Percentiles rank a stretch among this genome's conserved stretches.
These are phyloP conservation scores for Cryptocheilus praepositus DNA, from an alignment of 2,888 invertebrate genomes.

Conservation along the genomic window DNA sequence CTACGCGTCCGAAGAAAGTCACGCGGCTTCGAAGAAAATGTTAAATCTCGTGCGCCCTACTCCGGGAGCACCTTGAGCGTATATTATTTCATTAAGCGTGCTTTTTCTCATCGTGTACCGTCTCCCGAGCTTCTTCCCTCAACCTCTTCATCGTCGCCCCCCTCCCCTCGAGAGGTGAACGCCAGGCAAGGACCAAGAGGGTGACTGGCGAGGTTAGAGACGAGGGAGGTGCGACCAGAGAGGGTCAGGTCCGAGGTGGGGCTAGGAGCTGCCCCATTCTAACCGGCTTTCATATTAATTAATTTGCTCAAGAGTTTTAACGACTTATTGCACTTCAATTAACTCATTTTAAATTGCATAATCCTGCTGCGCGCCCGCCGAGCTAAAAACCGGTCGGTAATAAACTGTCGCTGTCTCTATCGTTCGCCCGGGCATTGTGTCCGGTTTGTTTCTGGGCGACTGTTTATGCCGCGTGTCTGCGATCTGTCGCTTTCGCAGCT, in stretches of 20 bases:
- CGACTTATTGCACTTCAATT: conserved; percentile 71
- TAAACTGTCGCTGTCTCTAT: conserved; percentile 34
- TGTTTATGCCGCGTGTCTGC: too few relatives aligned
- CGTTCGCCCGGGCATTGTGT: not conserved
- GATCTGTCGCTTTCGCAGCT: too few relatives aligned
- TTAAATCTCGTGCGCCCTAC: conserved; percentile 49
- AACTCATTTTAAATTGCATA: conserved; percentile 67
- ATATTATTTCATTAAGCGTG: conserved; percentile 63
- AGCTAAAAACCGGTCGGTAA: conserved; percentile 39
- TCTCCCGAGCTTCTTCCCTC: conserved; percentile 15
- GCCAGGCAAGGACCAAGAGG: conserved; percentile 18
- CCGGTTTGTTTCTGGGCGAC: not conserved
- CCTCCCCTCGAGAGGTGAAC: conserved; percentile 12
- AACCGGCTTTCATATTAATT: conserved; percentile 67
- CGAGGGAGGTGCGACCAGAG: conserved; percentile 33
- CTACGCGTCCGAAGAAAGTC: too few relatives aligned
- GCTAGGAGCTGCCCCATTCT: conserved; percentile 52
- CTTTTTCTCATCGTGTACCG: conserved; percentile 50
- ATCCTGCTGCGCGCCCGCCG: conserved; percentile 40
- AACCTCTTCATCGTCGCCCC: conserved; percentile 18
- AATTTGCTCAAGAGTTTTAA: conserved; percentile 68
- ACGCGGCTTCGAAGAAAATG: too few relatives aligned
- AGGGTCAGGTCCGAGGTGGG: conserved; percentile 32
- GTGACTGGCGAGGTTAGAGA: conserved; percentile 28
- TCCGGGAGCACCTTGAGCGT: conserved; percentile 56